Conservation (phyloP, 2,888 invertebrate species). For the Chrysodeixis includens region DNA sequence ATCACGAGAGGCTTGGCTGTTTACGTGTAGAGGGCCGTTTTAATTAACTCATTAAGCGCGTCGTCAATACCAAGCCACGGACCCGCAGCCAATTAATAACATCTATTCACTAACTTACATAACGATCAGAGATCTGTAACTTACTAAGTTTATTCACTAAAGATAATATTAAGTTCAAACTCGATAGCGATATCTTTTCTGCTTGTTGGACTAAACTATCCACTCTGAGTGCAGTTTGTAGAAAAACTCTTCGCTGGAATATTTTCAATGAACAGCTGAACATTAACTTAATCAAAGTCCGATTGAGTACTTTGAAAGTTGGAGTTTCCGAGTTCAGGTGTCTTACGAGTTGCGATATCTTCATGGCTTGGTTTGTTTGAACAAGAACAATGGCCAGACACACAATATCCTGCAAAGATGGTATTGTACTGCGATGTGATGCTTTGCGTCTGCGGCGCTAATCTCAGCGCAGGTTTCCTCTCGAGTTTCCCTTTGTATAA, state of each 20-base stretch:
- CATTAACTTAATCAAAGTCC: neutral
- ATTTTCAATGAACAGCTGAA: neutral
- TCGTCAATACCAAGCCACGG: neutral
- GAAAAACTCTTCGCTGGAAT: neutral
- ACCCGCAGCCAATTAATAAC: neutral
- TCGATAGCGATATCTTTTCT: conserved; percentile 1
- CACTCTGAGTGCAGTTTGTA: neutral
- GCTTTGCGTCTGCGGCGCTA: neutral
- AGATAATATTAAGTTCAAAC: neutral
- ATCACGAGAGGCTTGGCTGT: conserved; percentile 5
- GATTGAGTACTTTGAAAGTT: neutral
- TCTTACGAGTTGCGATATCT: no score
- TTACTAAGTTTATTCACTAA: no score
- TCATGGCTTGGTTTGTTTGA: neutral
- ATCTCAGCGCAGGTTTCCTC: neutral
- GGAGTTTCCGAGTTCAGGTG: neutral
- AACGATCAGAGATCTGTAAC: no score
- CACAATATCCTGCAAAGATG: neutral
- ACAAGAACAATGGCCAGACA: neutral
- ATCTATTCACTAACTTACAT: neutral
- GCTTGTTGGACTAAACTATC: neutral
- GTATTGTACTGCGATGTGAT: neutral
- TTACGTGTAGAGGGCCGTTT: neutral
- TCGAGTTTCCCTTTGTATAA: neutral
- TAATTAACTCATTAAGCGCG: conserved; percentile 15